Evolutionary conservation across 2,888 invertebrate genomes (phyloP).

Genomic region (Amorpha juglandis): DNA sequence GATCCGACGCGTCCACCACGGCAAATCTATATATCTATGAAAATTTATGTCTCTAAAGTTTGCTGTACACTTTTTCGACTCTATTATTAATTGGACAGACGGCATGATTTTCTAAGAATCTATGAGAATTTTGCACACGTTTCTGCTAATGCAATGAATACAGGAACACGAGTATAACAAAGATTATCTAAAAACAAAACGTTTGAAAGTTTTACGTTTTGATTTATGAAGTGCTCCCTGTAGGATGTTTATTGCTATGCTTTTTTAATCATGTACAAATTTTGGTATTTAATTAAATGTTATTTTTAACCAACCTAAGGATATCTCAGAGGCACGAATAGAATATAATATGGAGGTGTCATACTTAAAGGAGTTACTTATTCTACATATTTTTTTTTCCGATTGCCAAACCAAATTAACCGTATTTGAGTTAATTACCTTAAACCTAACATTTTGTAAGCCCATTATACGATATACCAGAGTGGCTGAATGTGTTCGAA

Average conservation of each 20-base stretch:
- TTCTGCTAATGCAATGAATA: not conserved
- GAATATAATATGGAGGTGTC: not conserved
- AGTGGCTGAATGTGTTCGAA: not conserved
- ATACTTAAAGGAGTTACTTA: not conserved
- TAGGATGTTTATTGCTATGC: not conserved
- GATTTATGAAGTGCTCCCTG: not conserved
- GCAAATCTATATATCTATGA: slow-evolving; percentile 22
- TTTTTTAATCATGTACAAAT: no score
- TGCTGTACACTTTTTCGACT: slow-evolving; percentile 10
- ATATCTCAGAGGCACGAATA: no score
- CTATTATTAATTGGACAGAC: slow-evolving; percentile 19
- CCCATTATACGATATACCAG: not conserved
- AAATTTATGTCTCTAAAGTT: slow-evolving; percentile 18
- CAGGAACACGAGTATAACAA: not conserved
- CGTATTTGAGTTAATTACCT: slow-evolving; percentile 9
- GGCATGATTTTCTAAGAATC: slow-evolving; percentile 11
- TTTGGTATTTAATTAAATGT: no score
- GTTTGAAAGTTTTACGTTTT: not conserved
- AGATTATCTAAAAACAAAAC: not conserved
- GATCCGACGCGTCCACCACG: slow-evolving; percentile 38
- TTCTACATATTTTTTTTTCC: not conserved
- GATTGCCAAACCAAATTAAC: not conserved
- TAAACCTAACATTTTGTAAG: slow-evolving; percentile 4
- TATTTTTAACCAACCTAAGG: no score
- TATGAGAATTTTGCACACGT: slow-evolving; percentile 14